These are phyloP conservation scores for Acleris sparsana DNA, from an alignment of 2,888 invertebrate genomes.

Conservation along the genomic window DNA sequence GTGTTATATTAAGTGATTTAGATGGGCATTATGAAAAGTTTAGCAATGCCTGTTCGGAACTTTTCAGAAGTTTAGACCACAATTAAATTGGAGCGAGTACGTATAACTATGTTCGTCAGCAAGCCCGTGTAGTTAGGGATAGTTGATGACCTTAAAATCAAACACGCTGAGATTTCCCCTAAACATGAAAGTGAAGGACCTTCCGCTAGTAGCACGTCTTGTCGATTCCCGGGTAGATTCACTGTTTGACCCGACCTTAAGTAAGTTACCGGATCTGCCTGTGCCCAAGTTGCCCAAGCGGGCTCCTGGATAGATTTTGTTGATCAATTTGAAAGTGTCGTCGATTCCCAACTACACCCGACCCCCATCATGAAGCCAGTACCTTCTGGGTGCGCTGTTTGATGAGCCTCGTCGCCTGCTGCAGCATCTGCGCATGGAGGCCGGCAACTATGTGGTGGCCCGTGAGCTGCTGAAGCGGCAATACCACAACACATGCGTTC, in stretches of 20 bases:
- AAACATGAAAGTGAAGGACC: neutral
- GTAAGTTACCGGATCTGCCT: neutral
- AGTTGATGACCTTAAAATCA: constrained; percentile 3
- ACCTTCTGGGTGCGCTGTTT: neutral
- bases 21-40: neutral
- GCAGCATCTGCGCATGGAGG: neutral
- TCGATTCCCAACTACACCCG: neutral
- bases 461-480: neutral
- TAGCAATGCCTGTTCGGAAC: neutral
- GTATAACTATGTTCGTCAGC: neutral
- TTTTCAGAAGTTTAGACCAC: neutral
- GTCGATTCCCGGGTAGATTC: neutral
- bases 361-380: neutral
- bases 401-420: neutral
- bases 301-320: neutral
- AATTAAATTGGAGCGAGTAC: neutral
- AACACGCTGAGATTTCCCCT: neutral
- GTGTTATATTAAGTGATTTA: neutral
- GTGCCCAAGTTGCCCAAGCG: neutral
- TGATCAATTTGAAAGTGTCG: constrained; percentile 3
- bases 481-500: neutral
- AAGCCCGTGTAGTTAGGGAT: neutral
- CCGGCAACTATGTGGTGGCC: neutral
- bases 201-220: neutral
- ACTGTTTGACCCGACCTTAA: neutral